These are phyloP conservation scores for Gorsachius magnificus DNA, from an alignment of 2,797 vertebrate genomes.

Conservation along the genomic window DNA sequence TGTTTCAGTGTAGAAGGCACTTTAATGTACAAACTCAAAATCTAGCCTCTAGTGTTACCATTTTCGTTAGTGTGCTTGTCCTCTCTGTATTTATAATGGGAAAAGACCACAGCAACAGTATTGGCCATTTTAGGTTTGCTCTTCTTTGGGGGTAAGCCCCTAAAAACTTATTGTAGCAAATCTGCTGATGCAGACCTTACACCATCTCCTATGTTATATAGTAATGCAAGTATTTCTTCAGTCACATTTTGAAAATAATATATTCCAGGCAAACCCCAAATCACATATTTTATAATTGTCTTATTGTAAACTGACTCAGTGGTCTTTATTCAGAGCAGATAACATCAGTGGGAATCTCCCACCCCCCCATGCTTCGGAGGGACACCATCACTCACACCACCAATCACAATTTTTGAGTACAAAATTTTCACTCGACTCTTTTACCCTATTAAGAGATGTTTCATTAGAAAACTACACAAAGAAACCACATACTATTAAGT, in stretches of 20 bases:
- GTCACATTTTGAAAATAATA: neutral
- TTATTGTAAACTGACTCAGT: neutral
- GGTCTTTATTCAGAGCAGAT: neutral
- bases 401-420: neutral
- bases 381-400: neutral
- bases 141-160: neutral
- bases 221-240: neutral
- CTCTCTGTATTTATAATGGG: neutral
- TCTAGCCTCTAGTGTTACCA: conserved; percentile 2
- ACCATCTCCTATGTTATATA: accelerated
- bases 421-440: neutral
- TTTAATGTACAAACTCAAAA: conserved; percentile 13
- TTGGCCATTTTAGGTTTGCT: neutral
- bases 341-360: neutral
- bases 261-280: neutral
- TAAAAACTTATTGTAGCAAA: neutral
- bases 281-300: neutral
- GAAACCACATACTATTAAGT: neutral
- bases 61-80: neutral
- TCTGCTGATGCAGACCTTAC: neutral
- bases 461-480: neutral
- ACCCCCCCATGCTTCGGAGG: neutral
- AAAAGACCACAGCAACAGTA: neutral
- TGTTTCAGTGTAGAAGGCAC: conserved; percentile 9
- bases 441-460: neutral